Percentiles rank a stretch among this genome's conserved stretches.
Evolutionary conservation across 1,140 invertebrate species (phyloP).

Genomic region (Hydropsyche tenuis): DNA sequence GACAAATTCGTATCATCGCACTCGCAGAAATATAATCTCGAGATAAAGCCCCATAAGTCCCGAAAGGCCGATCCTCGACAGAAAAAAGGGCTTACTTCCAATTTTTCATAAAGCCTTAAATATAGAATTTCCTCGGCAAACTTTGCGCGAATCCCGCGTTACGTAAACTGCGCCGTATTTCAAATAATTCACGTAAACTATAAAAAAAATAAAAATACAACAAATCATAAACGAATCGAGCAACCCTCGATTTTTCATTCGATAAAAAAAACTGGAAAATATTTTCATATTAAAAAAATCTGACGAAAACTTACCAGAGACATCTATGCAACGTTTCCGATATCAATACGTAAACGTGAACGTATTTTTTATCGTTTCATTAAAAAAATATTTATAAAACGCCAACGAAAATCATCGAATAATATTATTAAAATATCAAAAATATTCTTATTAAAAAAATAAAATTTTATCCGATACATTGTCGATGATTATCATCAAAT

Average conservation of each 20-base stretch:
- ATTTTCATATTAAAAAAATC: background rate
- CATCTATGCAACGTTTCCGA: background rate
- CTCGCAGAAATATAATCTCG: conserved; percentile 23
- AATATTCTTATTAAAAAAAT: too few species aligned
- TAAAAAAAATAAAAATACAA: too few species aligned
- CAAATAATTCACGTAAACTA: too few species aligned
- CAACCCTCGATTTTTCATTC: too few species aligned
- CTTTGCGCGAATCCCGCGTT: background rate
- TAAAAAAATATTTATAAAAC: background rate
- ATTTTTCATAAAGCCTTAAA: conserved; percentile 17
- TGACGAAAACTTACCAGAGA: background rate
- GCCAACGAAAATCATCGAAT: background rate
- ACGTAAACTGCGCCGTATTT: background rate
- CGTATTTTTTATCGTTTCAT: background rate
- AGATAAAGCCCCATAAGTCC: conserved; percentile 22
- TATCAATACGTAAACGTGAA: background rate
- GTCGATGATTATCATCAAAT: too few species aligned
- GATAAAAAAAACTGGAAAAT: background rate
- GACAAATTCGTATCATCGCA: conserved; percentile 11
- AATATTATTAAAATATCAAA: background rate
- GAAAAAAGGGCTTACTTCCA: background rate
- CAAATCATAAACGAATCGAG: too few species aligned
- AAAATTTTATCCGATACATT: too few species aligned
- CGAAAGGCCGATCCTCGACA: background rate
- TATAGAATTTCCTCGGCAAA: background rate